A percentile compares a stretch with the other conserved stretches of the same genome.
phyloP scores from a whole-genome alignment of 1,140 invertebrate species.

The Cherax destructor region DNA sequence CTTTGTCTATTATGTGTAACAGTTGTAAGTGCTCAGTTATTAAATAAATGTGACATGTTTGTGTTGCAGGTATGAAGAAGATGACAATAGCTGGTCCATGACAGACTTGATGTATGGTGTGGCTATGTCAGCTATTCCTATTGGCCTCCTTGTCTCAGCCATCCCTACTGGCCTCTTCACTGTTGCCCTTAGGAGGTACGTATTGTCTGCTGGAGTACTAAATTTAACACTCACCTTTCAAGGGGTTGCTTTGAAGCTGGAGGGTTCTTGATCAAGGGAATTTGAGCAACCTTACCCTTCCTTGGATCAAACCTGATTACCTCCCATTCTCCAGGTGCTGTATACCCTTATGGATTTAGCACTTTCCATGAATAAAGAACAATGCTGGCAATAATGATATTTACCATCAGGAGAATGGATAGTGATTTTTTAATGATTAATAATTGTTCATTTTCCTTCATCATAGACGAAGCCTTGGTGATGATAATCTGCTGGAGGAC shows the following conservation, averaged over 20 bases:
- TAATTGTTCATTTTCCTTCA: neutral
- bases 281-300: too few species aligned
- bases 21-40: too few species aligned
- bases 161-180: conserved; percentile 68
- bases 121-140: conserved; percentile 43
- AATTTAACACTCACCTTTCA: too few species aligned
- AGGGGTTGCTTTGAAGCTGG: too few species aligned
- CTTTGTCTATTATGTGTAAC: neutral
- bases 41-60: neutral
- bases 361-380: too few species aligned
- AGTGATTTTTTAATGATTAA: neutral
- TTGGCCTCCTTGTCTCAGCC: conserved; percentile 63
- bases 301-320: too few species aligned
- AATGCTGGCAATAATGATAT: neutral
- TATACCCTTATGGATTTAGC: too few species aligned
- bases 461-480: conserved; percentile 48
- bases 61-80: conserved; percentile 49
- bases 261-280: too few species aligned
- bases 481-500: conserved; percentile 16
- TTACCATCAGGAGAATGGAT: conserved; percentile 52
- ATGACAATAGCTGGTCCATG: conserved; percentile 57
- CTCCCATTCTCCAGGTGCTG: too few species aligned
- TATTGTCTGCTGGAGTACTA: too few species aligned
- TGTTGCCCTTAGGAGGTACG: conserved; percentile 43
- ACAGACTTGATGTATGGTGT: conserved; percentile 52